Percentiles rank a stretch among this genome's conserved stretches.
Evolutionary conservation across 1,140 invertebrate species (phyloP).

Genomic region (Drosophila sp.): DNA sequence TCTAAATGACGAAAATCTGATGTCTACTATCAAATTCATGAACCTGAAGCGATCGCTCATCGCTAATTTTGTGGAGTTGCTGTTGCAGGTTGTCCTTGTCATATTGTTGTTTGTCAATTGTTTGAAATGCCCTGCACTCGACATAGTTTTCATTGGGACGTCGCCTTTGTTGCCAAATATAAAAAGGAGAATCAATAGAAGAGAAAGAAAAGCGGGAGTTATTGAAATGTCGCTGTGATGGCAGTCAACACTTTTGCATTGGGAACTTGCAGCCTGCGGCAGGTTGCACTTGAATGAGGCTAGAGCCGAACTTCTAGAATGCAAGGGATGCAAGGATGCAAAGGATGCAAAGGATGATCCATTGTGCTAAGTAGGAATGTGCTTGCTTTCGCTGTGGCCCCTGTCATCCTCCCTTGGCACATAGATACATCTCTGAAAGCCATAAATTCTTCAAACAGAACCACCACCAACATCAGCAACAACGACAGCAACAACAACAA

Average conservation of each 20-base stretch:
- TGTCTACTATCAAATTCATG: not conserved
- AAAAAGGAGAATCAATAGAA: not conserved
- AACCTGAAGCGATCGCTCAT: constrained; percentile 4
- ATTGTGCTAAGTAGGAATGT: constrained; percentile 19
- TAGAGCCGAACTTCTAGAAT: not conserved
- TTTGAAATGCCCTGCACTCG: constrained; percentile 66
- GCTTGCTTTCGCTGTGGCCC: not conserved
- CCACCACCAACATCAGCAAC: not conserved
- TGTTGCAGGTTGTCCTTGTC: constrained; percentile 3
- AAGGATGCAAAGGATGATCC: constrained; percentile 1
- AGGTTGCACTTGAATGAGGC: constrained; percentile 32
- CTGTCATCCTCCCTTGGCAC: constrained; percentile 34
- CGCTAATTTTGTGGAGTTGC: constrained; percentile 20
- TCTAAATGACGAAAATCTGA: too few relatives aligned
- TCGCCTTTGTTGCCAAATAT: constrained; percentile 34
- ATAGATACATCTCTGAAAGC: constrained; percentile 82
- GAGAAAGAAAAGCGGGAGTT: constrained; percentile 18
- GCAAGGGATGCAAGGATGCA: constrained; percentile 1
- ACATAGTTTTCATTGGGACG: constrained; percentile 56
- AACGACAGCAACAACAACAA: not conserved
- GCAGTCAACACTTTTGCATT: constrained; percentile 58
- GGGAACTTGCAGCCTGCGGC: constrained; percentile 7
- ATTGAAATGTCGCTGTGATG: constrained; percentile 31
- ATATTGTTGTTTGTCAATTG: constrained; percentile 47
- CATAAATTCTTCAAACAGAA: constrained; percentile 83